phyloP scores from a whole-genome alignment of 1,140 invertebrate genomes.

The Leucophenga varia region DNA sequence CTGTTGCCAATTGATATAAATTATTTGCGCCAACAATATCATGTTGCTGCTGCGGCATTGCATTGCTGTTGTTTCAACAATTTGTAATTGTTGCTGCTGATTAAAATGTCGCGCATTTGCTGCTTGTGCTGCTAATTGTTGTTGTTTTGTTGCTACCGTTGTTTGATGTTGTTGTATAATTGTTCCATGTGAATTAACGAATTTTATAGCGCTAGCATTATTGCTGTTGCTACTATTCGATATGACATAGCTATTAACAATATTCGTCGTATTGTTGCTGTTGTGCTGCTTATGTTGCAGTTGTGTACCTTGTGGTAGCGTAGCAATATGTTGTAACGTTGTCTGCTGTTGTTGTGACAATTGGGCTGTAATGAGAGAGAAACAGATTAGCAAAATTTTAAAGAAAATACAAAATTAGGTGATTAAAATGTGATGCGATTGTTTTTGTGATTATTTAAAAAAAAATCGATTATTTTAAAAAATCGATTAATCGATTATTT shows the following conservation, averaged over 20 bases:
- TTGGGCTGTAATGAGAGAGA: too few species aligned
- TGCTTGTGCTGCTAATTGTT: constrained; percentile 12
- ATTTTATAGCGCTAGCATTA: constrained; percentile 43
- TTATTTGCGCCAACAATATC: constrained; percentile 7
- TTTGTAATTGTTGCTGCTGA: constrained; percentile 30
- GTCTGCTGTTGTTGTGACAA: too few species aligned
- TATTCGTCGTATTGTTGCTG: constrained; percentile 10
- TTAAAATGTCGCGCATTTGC: constrained; percentile 36
- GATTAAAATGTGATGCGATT: too few species aligned
- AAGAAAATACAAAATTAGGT: constrained; percentile 2
- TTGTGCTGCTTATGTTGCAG: constrained; percentile 38
- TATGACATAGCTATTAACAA: neutral
- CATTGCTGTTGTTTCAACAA: constrained; percentile 6
- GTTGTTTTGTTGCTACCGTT: constrained; percentile 32
- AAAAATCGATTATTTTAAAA: too few species aligned
- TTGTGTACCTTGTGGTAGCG: constrained; percentile 44
- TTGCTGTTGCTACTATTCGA: too few species aligned
- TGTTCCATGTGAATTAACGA: constrained; percentile 52
- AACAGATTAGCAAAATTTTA: constrained; percentile 1
- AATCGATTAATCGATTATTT: too few species aligned
- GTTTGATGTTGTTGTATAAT: constrained; percentile 50
- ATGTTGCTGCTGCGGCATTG: constrained; percentile 1
- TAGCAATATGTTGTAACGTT: constrained; percentile 27
- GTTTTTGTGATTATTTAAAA: too few species aligned
- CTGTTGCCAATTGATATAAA: neutral